These are phyloP conservation scores for Brachionus koreanus DNA, from an alignment of 1,140 invertebrate genomes.

Conservation along the genomic window DNA sequence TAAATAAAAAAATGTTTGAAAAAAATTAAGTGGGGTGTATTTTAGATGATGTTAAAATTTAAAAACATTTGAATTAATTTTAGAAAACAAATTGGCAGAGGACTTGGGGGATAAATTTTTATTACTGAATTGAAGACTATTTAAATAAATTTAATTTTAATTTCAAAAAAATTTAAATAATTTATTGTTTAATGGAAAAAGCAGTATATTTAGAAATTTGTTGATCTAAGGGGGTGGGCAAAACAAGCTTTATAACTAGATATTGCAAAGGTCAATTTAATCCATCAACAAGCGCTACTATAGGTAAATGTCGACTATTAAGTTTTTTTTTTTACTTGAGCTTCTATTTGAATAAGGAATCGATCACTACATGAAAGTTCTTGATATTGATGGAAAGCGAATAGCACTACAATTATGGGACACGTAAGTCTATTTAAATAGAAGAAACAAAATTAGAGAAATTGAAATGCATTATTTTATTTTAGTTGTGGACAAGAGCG, in stretches of 20 bases:
- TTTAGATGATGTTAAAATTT: too few relatives aligned
- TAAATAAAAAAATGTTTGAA: too few relatives aligned
- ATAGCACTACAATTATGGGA: conserved; percentile 65
- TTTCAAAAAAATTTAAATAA: background rate
- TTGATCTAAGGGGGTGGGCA: conserved; percentile 61
- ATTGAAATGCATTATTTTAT: background rate
- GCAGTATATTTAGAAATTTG: background rate
- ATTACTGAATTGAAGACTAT: too few relatives aligned
- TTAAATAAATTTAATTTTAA: too few relatives aligned
- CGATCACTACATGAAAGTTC: conserved; percentile 63
- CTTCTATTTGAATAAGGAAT: conserved; percentile 49
- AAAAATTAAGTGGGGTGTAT: too few relatives aligned
- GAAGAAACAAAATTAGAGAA: background rate
- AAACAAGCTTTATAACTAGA: conserved; percentile 64
- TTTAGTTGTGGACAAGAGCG: conserved; percentile 48
- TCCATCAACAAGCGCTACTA: conserved; percentile 44
- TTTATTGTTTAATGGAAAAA: background rate
- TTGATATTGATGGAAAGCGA: conserved; percentile 58
- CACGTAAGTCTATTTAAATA: conserved; percentile 53
- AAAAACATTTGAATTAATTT: too few relatives aligned
- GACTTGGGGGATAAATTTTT: too few relatives aligned
- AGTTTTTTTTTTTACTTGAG: background rate
- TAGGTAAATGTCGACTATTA: conserved; percentile 48
- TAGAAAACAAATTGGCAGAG: too few relatives aligned
- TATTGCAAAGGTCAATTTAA: conserved; percentile 55